A percentile compares a stretch with the other conserved stretches of the same genome.
Evolutionary conservation across 2,888 invertebrate genomes (phyloP).

Genomic region (Drosophila antonietae): DNA sequence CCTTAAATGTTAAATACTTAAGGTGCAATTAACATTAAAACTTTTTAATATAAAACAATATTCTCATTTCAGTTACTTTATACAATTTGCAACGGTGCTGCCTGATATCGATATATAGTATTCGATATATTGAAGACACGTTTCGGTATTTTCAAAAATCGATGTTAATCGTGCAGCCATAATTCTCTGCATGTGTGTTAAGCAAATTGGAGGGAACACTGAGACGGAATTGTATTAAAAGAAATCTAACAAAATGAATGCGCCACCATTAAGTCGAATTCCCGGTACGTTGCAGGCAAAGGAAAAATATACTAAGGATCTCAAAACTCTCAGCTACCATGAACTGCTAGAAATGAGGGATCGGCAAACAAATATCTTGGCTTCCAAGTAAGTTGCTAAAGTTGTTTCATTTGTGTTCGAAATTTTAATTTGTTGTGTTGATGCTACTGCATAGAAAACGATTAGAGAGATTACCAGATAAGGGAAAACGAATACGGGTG

Average conservation of each 20-base stretch:
- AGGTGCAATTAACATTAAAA: too few relatives aligned
- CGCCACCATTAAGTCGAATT: slow-evolving; percentile 67
- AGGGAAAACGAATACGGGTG: slow-evolving; percentile 81
- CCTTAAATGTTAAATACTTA: too few relatives aligned
- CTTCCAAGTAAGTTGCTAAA: slow-evolving; percentile 76
- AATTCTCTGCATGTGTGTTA: slow-evolving; percentile 10
- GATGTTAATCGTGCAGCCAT: not conserved
- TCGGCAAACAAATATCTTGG: slow-evolving; percentile 79
- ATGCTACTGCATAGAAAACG: slow-evolving; percentile 61
- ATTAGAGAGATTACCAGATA: slow-evolving; percentile 80
- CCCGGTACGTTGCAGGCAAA: slow-evolving; percentile 72
- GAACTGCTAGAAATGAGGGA: slow-evolving; percentile 82
- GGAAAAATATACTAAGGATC: slow-evolving; percentile 74
- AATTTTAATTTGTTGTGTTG: not conserved
- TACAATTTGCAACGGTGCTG: not conserved
- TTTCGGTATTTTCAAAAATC: not conserved
- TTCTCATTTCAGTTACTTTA: not conserved
- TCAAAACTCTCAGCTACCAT: slow-evolving; percentile 68
- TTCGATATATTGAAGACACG: not conserved
- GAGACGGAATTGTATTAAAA: slow-evolving; percentile 14
- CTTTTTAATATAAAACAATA: not conserved
- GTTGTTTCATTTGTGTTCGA: not conserved
- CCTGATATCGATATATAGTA: not conserved
- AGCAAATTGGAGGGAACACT: slow-evolving; percentile 3
- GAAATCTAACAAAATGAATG: slow-evolving; percentile 18